Evolutionary conservation across 2,888 invertebrate species (phyloP).

Genomic region (Macrosiphum euphorbiae): DNA sequence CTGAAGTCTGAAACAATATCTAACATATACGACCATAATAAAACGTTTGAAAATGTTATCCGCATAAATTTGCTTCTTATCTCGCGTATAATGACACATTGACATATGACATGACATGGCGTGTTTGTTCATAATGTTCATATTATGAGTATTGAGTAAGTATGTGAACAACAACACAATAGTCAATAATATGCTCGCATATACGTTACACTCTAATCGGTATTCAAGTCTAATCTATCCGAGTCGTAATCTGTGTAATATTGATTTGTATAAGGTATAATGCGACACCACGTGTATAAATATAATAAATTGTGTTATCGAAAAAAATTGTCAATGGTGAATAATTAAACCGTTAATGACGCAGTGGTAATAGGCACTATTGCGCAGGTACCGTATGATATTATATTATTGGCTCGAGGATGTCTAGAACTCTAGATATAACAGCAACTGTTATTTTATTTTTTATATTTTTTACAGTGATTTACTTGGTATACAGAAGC

Average conservation of each 20-base stretch:
- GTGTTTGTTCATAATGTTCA: background rate
- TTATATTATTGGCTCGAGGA: background rate
- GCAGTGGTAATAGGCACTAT: background rate
- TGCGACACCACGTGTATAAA: background rate
- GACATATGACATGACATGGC: background rate
- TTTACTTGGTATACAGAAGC: background rate
- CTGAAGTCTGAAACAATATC: background rate
- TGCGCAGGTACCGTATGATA: background rate
- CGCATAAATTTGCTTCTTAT: background rate
- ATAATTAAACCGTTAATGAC: background rate
- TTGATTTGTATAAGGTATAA: background rate
- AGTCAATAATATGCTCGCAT: background rate
- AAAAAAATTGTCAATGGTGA: background rate
- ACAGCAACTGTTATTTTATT: background rate
- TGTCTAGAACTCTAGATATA: background rate
- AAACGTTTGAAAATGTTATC: background rate
- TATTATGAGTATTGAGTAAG: background rate
- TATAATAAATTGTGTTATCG: background rate
- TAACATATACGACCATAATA: background rate
- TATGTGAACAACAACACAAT: background rate
- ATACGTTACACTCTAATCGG: background rate
- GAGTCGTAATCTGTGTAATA: background rate
- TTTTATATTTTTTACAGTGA: background rate
- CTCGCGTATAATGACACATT: background rate
- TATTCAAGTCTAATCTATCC: background rate